Evolutionary conservation across 2,797 vertebrate genomes (phyloP).

Genomic region (Onychomys torridus): DNA sequence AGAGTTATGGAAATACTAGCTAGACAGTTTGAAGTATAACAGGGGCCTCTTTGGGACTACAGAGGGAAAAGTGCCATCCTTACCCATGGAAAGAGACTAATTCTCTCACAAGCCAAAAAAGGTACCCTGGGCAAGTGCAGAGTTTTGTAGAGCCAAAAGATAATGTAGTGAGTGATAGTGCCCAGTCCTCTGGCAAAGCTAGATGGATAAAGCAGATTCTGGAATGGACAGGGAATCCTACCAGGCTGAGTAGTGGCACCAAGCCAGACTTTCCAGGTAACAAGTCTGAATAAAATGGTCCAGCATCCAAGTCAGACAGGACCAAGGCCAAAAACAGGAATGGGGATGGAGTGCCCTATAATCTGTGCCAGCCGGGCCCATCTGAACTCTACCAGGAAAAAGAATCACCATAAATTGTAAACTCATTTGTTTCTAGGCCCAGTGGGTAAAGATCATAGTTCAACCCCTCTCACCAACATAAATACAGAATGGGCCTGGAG

Average conservation of each 20-base stretch:
- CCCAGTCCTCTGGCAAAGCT: constrained; percentile 4
- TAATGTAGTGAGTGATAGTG: constrained; percentile 1
- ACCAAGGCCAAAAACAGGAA: constrained; percentile 67
- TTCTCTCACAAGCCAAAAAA: constrained; percentile 37
- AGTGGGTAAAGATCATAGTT: not conserved
- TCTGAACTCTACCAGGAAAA: constrained; percentile 59
- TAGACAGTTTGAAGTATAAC: not conserved
- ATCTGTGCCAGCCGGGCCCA: constrained; percentile 37
- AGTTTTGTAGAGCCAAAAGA: constrained; percentile 25
- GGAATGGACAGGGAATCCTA: constrained; percentile 55
- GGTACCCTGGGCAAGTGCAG: not conserved
- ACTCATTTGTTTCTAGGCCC: constrained; percentile 64
- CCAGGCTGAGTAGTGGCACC: constrained; percentile 40
- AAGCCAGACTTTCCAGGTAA: constrained; percentile 72
- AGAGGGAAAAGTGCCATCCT: not conserved
- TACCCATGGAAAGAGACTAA: not conserved
- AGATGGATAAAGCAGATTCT: constrained; percentile 54
- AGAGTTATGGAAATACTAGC: constrained; percentile 5
- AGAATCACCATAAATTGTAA: constrained; percentile 49
- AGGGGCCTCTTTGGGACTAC: not conserved
- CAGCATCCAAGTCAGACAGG: constrained; percentile 59
- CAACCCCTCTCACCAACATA: not conserved
- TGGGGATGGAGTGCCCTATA: constrained; percentile 30
- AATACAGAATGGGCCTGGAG: not conserved
- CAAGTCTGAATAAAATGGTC: constrained; percentile 55